Percentiles rank a stretch among this genome's conserved stretches.
Conservation (phyloP, 1,140 invertebrate genomes). For the Heliothis virescens region DNA sequence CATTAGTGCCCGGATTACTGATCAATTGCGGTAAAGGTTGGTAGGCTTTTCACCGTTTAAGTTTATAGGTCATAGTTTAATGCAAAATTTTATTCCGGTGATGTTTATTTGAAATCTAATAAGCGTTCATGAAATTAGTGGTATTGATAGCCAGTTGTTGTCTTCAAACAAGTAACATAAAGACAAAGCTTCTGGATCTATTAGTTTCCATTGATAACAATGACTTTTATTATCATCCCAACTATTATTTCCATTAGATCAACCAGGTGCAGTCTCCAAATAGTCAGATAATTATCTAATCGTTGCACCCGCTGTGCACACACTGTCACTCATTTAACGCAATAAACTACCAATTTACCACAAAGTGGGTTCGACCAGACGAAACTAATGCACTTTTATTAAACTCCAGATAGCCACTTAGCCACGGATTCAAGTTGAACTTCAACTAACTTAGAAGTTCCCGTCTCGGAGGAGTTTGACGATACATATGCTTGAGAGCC, state of each 20-base stretch:
- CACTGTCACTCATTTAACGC: constrained; percentile 9
- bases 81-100: too few species aligned
- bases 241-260: too few species aligned
- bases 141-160: too few species aligned
- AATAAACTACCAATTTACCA: constrained; percentile 29
- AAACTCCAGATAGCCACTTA: constrained; percentile 35
- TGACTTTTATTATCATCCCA: too few species aligned
- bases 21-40: constrained; percentile 3
- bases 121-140: too few species aligned
- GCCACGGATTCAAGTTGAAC: neutral
- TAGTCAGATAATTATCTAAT: too few species aligned
- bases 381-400: constrained; percentile 39
- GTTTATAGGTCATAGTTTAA: neutral
- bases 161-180: too few species aligned
- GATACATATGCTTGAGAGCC: constrained; percentile 2
- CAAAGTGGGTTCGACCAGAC: constrained; percentile 12
- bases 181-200: too few species aligned
- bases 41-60: neutral
- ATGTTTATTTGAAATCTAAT: too few species aligned
- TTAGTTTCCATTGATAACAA: too few species aligned
- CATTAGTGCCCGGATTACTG: constrained; percentile 35
- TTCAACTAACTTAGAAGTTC: constrained; percentile 10
- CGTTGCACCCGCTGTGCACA: neutral
- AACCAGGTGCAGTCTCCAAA: too few species aligned
- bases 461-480: neutral